Evolutionary conservation across 2,113 vertebrate species (phyloP).

Genomic region (Cyanoliseus patagonus): DNA sequence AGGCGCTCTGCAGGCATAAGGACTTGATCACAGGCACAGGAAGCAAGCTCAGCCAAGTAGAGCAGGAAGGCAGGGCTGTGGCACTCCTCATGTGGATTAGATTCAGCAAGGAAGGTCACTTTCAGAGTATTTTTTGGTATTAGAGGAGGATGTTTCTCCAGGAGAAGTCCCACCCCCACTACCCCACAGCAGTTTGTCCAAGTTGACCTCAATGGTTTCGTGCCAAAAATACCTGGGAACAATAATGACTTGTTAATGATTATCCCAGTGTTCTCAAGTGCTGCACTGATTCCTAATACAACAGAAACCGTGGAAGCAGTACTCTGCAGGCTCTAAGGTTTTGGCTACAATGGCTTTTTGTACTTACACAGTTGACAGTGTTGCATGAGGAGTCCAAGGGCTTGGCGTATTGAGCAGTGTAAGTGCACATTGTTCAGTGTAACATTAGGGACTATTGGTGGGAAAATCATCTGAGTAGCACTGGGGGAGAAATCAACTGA

Average conservation of each 20-base stretch:
- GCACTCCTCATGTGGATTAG: rapidly evolving
- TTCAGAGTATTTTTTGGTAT: background rate
- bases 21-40: background rate
- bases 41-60: background rate
- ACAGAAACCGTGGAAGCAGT: background rate
- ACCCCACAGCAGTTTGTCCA: slow-evolving; percentile 12
- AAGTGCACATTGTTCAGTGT: background rate
- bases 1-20: rapidly evolving
- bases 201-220: slow-evolving; percentile 48
- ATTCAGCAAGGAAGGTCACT: background rate
- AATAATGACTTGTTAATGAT: slow-evolving; percentile 70
- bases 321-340: background rate
- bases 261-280: slow-evolving; percentile 45
- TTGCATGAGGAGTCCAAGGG: background rate
- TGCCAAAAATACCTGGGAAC: slow-evolving; percentile 63
- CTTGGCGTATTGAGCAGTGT: background rate
- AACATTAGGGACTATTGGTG: background rate
- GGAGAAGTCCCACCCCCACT: background rate
- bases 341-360: slow-evolving; percentile 17
- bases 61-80: background rate
- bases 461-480: background rate
- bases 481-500: background rate
- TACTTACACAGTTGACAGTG: background rate
- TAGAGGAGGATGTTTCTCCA: background rate
- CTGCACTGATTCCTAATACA: slow-evolving; percentile 2